phyloP scores from a whole-genome alignment of 64 coral and sea anemone species.

The Dendrophyllia cribrosa region DNA sequence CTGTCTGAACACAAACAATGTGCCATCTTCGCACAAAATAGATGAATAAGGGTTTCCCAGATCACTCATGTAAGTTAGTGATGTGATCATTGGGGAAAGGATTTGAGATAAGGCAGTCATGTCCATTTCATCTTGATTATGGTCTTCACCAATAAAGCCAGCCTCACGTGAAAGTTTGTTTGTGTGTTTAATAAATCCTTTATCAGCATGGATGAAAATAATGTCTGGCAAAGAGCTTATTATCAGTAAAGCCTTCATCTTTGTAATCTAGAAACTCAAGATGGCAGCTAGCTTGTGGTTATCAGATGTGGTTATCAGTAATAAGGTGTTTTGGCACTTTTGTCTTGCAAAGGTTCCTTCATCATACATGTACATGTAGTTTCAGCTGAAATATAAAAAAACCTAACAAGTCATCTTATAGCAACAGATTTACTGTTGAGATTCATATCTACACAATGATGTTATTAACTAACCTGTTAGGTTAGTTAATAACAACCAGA shows the following conservation, averaged over 20 bases:
- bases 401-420: no score
- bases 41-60: slow-evolving; percentile 89
- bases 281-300: no score
- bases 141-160: slow-evolving; percentile 53
- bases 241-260: slow-evolving; percentile 86
- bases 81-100: slow-evolving; percentile 90
- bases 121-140: slow-evolving; percentile 70
- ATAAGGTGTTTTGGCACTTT: no score
- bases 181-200: slow-evolving; percentile 83
- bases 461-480: no score
- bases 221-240: slow-evolving; percentile 95
- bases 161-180: slow-evolving; percentile 70
- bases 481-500: no score
- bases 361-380: no score
- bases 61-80: slow-evolving; percentile 92
- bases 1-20: slow-evolving; percentile 93
- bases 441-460: no score
- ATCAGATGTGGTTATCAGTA: no score
- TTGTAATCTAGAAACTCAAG: background rate
- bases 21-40: slow-evolving; percentile 88
- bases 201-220: slow-evolving; percentile 91
- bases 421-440: no score
- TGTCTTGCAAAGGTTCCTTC: no score
- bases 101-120: slow-evolving; percentile 77
- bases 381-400: no score